Evolutionary conservation across 2,888 invertebrate genomes (phyloP).

Genomic region (Synanthedon vespiformis): DNA sequence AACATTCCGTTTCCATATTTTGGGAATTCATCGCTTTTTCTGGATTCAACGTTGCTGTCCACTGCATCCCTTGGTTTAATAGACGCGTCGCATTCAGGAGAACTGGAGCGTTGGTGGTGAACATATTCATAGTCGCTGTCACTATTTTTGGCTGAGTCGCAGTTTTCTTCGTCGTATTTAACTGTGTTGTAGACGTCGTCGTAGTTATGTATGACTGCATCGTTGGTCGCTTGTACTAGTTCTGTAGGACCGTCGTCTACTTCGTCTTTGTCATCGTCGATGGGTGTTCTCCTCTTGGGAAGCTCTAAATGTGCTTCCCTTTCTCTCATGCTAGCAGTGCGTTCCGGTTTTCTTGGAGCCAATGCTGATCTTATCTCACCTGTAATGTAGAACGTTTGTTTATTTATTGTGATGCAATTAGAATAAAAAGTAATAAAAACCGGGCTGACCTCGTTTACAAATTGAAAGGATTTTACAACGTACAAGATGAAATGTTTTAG

Average conservation of each 20-base stretch:
- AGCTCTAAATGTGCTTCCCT: conserved; percentile 76
- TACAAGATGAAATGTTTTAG: too few species aligned
- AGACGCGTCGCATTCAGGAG: conserved; percentile 75
- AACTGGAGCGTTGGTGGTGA: conserved; percentile 74
- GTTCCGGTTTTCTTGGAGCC: conserved; percentile 85
- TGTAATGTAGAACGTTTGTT: conserved; percentile 27
- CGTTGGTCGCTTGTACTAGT: conserved; percentile 58
- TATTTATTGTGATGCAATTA: neutral
- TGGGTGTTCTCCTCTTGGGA: conserved; percentile 58
- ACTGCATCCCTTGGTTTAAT: conserved; percentile 50
- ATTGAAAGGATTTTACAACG: neutral
- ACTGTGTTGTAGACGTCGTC: conserved; percentile 61
- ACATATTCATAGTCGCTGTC: conserved; percentile 76
- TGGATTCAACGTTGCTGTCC: conserved; percentile 33
- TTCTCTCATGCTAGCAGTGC: conserved; percentile 88
- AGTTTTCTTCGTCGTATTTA: conserved; percentile 57
- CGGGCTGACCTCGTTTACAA: neutral
- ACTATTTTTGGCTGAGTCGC: conserved; percentile 63
- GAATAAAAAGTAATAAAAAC: neutral
- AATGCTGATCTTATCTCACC: conserved; percentile 86
- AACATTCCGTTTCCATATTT: conserved; percentile 71
- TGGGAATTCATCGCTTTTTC: conserved; percentile 63
- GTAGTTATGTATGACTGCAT: conserved; percentile 57
- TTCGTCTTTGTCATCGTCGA: conserved; percentile 69
- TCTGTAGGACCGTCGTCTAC: conserved; percentile 51